phyloP scores from a whole-genome alignment of 2,888 invertebrate species.

The Koerneria pararmatus region DNA sequence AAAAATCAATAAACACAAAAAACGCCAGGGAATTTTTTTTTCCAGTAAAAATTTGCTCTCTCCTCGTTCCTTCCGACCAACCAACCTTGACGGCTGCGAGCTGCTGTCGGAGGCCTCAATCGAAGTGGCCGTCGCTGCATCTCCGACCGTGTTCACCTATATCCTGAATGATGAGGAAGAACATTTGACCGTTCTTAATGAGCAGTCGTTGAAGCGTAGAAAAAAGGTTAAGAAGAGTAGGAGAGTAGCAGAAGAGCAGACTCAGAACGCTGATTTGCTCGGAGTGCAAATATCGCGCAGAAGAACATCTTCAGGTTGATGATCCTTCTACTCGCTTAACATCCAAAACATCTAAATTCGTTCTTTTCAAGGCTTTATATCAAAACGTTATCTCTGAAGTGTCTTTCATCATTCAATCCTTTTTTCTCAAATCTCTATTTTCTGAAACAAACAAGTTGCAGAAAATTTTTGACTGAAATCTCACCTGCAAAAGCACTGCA shows the following conservation, averaged over 20 bases:
- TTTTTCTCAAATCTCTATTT: no score
- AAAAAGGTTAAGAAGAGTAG: constrained; percentile 37
- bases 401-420: no score
- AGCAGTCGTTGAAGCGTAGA: constrained; percentile 24
- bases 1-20: neutral
- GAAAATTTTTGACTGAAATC: no score
- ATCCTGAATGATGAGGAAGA: constrained; percentile 16
- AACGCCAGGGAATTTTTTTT: neutral
- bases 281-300: constrained; percentile 18
- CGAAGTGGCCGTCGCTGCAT: constrained; percentile 11
- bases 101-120: constrained; percentile 7
- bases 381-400: no score
- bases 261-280: constrained; percentile 21
- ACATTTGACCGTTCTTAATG: neutral
- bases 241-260: constrained; percentile 27
- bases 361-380: neutral
- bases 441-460: no score
- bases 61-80: constrained; percentile 3
- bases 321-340: neutral
- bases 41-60: no score
- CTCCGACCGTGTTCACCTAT: neutral
- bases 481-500: no score
- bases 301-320: constrained; percentile 16
- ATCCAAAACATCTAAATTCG: no score
- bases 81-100: neutral